A percentile compares a stretch with the other conserved stretches of the same genome.
phyloP scores from a whole-genome alignment of 2,797 vertebrate species.

The Fistularia commersonii region DNA sequence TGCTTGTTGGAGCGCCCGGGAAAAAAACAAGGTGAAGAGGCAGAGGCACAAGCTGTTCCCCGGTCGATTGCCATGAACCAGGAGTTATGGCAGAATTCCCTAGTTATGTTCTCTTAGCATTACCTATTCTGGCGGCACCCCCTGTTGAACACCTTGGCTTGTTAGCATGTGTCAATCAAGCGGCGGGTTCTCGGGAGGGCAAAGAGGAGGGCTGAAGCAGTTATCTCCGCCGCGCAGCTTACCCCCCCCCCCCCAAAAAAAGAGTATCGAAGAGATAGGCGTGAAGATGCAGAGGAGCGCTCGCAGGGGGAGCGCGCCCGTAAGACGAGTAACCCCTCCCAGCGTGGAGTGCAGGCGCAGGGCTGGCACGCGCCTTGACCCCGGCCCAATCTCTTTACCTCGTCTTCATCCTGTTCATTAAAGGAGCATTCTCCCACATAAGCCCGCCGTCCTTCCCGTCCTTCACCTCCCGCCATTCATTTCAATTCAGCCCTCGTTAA shows the following conservation, averaged over 20 bases:
- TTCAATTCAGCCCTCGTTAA: slow-evolving; percentile 55
- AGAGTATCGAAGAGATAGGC: slow-evolving; percentile 11
- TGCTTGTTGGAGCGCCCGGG: neutral
- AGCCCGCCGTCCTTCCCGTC: slow-evolving; percentile 46
- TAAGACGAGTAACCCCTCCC: slow-evolving; percentile 15
- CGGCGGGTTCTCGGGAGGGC: slow-evolving; percentile 43
- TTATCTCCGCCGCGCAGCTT: slow-evolving; percentile 56
- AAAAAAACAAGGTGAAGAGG: neutral
- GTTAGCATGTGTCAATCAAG: slow-evolving; percentile 77
- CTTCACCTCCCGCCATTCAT: slow-evolving; percentile 63
- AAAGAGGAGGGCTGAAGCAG: slow-evolving; percentile 36
- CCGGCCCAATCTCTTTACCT: no score
- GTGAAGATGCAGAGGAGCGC: neutral
- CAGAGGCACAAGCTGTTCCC: neutral
- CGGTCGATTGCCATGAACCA: slow-evolving; percentile 14
- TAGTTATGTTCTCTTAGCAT: slow-evolving; percentile 49
- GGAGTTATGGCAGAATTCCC: slow-evolving; percentile 49
- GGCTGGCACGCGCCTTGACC: no score
- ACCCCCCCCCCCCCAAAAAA: slow-evolving; percentile 32
- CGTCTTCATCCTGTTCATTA: slow-evolving; percentile 60
- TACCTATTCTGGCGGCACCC: slow-evolving; percentile 46
- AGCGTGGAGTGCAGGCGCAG: no score
- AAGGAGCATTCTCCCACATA: slow-evolving; percentile 55
- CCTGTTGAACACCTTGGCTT: slow-evolving; percentile 60
- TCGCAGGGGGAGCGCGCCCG: neutral